Percentiles rank a stretch among this genome's conserved stretches.
Conservation (phyloP, 2,113 vertebrate genomes). For the Plecotus auritus region DNA sequence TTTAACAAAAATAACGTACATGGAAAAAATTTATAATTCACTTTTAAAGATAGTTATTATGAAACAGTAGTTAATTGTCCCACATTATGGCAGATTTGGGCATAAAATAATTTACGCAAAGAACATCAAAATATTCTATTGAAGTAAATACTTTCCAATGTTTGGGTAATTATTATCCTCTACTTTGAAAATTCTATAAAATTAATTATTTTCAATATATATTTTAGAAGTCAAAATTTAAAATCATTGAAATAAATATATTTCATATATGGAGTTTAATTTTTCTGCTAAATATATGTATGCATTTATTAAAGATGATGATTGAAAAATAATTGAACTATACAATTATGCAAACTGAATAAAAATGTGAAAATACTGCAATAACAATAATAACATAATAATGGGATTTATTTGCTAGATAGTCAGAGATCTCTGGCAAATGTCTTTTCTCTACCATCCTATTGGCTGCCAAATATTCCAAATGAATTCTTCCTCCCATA, state of each 20-base stretch:
- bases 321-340: no score
- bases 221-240: constrained; percentile 22
- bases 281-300: background rate
- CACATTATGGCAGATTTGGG: constrained; percentile 50
- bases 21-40: constrained; percentile 45
- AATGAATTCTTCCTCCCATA: background rate
- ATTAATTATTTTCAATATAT: constrained; percentile 50
- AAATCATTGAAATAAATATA: constrained; percentile 2
- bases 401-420: background rate
- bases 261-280: background rate
- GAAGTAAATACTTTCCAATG: constrained; percentile 61
- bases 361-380: no score
- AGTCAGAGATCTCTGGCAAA: background rate
- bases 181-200: constrained; percentile 3
- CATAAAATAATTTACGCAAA: constrained; percentile 55
- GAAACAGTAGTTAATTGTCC: constrained; percentile 62
- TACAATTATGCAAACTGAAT: no score
- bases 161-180: background rate
- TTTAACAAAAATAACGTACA: no score
- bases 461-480: background rate
- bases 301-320: no score
- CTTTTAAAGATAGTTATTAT: constrained; percentile 62
- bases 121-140: constrained; percentile 49
- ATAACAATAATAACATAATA: background rate
- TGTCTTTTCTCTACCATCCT: background rate